These are phyloP conservation scores for Sclerurus mexicanus DNA, from an alignment of 2,113 vertebrate species.

Conservation along the genomic window DNA sequence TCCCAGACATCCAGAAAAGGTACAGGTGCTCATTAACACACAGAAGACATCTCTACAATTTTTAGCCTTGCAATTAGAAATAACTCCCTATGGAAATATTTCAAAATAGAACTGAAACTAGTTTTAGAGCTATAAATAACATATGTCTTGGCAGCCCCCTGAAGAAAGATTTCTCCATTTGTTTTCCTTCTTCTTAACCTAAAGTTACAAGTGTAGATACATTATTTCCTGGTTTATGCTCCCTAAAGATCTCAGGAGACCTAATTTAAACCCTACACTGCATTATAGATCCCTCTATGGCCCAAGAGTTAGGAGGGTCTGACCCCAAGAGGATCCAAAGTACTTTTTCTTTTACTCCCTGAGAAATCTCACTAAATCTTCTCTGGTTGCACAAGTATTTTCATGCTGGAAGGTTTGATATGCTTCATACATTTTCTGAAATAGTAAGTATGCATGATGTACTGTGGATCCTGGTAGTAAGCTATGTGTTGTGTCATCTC, in stretches of 20 bases:
- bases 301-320: not conserved
- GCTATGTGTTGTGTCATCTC: not conserved
- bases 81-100: not conserved
- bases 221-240: not conserved
- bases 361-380: not conserved
- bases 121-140: constrained; percentile 19
- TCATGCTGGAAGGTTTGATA: not conserved
- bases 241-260: not conserved
- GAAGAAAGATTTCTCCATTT: constrained; percentile 40
- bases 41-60: not conserved
- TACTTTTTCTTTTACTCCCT: not conserved
- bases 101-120: constrained; percentile 22
- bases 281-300: not conserved
- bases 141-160: not conserved
- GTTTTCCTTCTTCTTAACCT: constrained; percentile 13
- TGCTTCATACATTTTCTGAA: not conserved
- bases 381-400: not conserved
- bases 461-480: not conserved
- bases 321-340: not conserved
- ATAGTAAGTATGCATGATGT: not conserved
- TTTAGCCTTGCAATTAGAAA: constrained; percentile 25
- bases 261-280: not conserved
- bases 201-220: not conserved
- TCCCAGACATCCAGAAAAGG: not conserved
- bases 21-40: constrained; percentile 29